Evolutionary conservation across 2,113 vertebrate species (phyloP).

Genomic region (Laticauda laticaudata): DNA sequence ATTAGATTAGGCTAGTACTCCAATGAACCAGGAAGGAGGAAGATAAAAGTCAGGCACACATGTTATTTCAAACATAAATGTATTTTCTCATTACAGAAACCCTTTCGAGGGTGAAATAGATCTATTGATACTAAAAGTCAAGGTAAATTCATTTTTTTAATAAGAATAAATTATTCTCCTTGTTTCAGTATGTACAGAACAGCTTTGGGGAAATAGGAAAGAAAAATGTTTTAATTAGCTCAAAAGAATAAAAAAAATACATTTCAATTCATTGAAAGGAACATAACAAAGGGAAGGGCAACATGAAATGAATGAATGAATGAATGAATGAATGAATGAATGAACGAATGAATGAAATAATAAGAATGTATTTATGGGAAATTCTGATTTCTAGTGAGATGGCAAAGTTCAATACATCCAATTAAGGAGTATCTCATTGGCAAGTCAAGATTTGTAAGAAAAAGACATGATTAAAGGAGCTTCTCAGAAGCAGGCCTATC

Average conservation of each 20-base stretch:
- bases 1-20: background rate
- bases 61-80: slow-evolving; percentile 4
- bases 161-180: slow-evolving; percentile 24
- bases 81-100: slow-evolving; percentile 23
- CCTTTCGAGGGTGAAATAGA: slow-evolving; percentile 45
- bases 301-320: background rate
- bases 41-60: background rate
- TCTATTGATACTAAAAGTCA: slow-evolving; percentile 25
- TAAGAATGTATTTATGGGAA: accelerated
- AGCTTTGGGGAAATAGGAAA: background rate
- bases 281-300: background rate
- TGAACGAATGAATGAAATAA: background rate
- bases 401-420: background rate
- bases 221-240: slow-evolving; percentile 30
- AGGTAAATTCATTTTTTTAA: slow-evolving; percentile 5
- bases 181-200: slow-evolving; percentile 22
- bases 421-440: accelerated
- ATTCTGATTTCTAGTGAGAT: background rate
- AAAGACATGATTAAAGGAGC: background rate
- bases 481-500: background rate
- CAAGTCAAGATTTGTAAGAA: accelerated
- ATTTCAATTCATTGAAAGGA: background rate
- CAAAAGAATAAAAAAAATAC: background rate
- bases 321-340: background rate
- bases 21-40: background rate